A percentile compares a stretch with the other conserved stretches of the same genome.
These are phyloP conservation scores for Trochalopteron elliotii DNA, from an alignment of 2,113 vertebrate species.

Conservation along the genomic window DNA sequence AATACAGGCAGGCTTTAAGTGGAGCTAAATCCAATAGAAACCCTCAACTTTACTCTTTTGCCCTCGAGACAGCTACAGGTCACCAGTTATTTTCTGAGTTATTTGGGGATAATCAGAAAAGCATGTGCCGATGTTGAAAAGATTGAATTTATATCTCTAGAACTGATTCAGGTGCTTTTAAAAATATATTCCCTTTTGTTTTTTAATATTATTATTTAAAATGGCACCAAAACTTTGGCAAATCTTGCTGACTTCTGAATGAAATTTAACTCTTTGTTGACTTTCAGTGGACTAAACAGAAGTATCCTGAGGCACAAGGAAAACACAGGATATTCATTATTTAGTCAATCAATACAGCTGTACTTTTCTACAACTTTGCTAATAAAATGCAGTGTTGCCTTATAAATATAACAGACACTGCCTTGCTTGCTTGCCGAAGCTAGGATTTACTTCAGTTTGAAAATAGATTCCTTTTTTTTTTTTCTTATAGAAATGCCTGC, in stretches of 20 bases:
- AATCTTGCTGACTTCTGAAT: slow-evolving; percentile 14
- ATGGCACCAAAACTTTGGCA: neutral
- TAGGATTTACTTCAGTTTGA: neutral
- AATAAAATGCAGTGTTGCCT: slow-evolving; percentile 20
- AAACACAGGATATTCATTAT: neutral
- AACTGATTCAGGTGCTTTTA: neutral
- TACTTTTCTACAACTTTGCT: neutral
- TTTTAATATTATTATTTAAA: neutral
- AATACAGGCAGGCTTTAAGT: slow-evolving; percentile 67
- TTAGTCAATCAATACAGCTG: neutral
- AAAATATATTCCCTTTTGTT: neutral
- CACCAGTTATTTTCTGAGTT: slow-evolving; percentile 69
- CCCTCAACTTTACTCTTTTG: slow-evolving; percentile 67
- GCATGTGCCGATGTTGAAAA: slow-evolving; percentile 61
- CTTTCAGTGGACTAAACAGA: neutral
- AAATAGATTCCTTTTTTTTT: neutral
- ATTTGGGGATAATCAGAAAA: slow-evolving; percentile 62
- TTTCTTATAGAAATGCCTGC: neutral
- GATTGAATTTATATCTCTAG: slow-evolving; percentile 14
- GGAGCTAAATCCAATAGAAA: slow-evolving; percentile 79
- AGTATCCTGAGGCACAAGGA: neutral
- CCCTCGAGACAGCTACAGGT: slow-evolving; percentile 56
- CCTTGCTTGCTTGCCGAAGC: neutral
- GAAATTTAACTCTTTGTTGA: neutral
- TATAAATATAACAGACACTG: neutral